Conservation (phyloP, 2,797 vertebrate species). For the Atherinosoma microstoma region DNA sequence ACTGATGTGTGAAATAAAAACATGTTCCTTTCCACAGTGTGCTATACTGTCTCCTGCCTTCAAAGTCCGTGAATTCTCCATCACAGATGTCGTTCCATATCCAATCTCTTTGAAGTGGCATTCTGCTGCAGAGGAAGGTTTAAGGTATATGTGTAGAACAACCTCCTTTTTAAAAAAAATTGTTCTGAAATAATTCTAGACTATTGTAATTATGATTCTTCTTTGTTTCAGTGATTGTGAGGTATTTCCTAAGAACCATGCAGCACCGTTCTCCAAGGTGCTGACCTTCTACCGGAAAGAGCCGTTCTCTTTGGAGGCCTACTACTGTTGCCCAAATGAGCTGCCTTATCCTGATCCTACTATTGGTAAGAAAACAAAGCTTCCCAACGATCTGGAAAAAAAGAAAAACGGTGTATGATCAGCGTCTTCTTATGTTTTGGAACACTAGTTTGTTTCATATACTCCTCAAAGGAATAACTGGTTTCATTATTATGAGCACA, state of each 20-base stretch:
- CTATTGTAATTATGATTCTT: neutral
- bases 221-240: conserved; percentile 89
- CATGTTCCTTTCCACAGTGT: conserved; percentile 82
- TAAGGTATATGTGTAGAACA: conserved; percentile 81
- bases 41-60: conserved; percentile 98
- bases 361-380: conserved; percentile 84
- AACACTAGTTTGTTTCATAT: neutral
- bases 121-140: conserved; percentile 94
- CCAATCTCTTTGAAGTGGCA: conserved; percentile 96
- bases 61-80: conserved; percentile 99
- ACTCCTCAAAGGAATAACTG: neutral
- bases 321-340: conserved; percentile 90
- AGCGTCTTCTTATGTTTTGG: neutral
- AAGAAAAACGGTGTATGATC: neutral
- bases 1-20: neutral
- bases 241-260: conserved; percentile 95
- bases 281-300: conserved; percentile 97
- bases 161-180: too few species aligned
- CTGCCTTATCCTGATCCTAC: conserved; percentile 94
- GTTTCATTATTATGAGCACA: neutral
- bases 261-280: conserved; percentile 97
- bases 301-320: conserved; percentile 94
- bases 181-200: rapidly evolving
- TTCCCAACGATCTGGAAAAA: neutral
- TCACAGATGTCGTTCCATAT: conserved; percentile 92